These are phyloP conservation scores for Ectemnius continuus DNA, from an alignment of 2,888 invertebrate genomes.

Conservation along the genomic window DNA sequence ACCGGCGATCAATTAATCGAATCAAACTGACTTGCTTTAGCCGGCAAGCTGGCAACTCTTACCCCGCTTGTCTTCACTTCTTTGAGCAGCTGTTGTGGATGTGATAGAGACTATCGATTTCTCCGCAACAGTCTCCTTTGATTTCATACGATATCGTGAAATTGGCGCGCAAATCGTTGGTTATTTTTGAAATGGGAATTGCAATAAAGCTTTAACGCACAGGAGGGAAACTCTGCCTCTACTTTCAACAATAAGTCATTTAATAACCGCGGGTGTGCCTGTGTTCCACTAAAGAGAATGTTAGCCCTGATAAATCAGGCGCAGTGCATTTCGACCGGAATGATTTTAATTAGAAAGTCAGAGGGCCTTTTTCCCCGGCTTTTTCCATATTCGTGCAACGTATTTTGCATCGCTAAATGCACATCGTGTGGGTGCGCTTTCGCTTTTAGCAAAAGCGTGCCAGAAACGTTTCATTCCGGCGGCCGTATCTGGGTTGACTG, in stretches of 20 bases:
- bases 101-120: no score
- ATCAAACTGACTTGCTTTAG: conserved; percentile 30
- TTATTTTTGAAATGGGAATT: background rate
- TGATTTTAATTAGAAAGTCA: conserved; percentile 52
- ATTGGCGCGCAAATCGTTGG: no score
- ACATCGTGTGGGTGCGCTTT: conserved; percentile 44
- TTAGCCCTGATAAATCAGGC: background rate
- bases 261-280: no score
- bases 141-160: no score
- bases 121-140: no score
- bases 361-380: conserved; percentile 41
- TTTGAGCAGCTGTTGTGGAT: conserved; percentile 47
- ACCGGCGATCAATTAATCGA: conserved; percentile 55
- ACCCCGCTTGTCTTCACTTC: conserved; percentile 17
- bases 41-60: conserved; percentile 20
- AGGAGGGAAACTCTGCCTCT: no score
- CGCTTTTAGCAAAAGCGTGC: conserved; percentile 43
- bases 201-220: conserved; percentile 13
- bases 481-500: conserved; percentile 40
- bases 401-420: conserved; percentile 52
- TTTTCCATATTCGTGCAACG: conserved; percentile 44
- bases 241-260: no score
- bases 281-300: background rate
- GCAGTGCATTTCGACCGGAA: conserved; percentile 35
- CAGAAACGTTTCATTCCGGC: conserved; percentile 28